phyloP scores from a whole-genome alignment of 92 coral and sea anemone species.

The Epizoanthus scotinus region DNA sequence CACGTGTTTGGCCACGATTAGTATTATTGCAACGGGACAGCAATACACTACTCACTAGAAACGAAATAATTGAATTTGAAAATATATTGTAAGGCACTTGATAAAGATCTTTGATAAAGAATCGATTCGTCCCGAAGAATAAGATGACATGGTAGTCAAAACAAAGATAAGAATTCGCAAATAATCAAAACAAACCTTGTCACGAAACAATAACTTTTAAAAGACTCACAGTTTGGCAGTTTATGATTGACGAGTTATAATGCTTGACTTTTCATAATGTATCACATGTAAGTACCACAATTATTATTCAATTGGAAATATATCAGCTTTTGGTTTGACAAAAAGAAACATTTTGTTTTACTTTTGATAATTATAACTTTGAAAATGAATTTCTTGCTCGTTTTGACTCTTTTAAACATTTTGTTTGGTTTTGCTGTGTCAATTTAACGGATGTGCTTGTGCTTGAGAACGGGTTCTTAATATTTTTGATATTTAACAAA shows the following conservation, averaged over 20 bases:
- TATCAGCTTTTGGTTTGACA: neutral
- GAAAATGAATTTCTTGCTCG: neutral
- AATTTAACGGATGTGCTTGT: neutral
- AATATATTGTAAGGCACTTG: neutral
- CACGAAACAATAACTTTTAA: neutral
- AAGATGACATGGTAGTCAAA: conserved; percentile 14
- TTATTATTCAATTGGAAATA: neutral
- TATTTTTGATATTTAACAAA: neutral
- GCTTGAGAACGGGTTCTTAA: neutral
- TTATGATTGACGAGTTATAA: conserved; percentile 20
- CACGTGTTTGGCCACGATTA: conserved; percentile 37
- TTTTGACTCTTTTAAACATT: neutral
- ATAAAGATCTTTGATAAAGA: neutral
- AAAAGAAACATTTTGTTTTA: neutral
- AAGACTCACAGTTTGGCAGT: neutral
- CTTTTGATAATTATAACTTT: neutral
- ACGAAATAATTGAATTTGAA: neutral
- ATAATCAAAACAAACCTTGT: neutral
- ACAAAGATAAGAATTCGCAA: conserved; percentile 14
- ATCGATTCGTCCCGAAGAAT: conserved; percentile 5
- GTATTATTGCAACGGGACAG: neutral
- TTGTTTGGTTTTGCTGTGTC: neutral
- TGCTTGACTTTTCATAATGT: neutral
- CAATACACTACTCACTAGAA: neutral
- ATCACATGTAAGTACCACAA: neutral